These are phyloP conservation scores for Gandaritis pyraliata DNA, from an alignment of 2,888 invertebrate genomes.

Conservation along the genomic window DNA sequence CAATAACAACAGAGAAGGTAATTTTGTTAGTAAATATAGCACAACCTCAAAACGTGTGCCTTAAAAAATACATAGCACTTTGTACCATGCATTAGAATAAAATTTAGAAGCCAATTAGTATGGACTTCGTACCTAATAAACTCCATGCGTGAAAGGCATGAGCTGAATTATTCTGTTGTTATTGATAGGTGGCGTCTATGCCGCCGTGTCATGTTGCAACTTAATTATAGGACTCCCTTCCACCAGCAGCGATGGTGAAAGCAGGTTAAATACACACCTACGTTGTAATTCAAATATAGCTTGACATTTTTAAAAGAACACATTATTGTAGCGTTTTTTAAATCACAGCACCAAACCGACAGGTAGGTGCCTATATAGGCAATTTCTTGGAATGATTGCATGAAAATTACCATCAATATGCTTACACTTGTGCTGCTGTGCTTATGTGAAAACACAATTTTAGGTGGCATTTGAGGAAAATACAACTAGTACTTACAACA, in stretches of 20 bases:
- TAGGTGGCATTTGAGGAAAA: not conserved
- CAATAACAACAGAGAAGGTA: not conserved
- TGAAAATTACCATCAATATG: conserved; percentile 29
- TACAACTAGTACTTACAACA: conserved; percentile 86
- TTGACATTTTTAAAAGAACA: not conserved
- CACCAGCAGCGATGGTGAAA: conserved; percentile 37
- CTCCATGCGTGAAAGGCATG: conserved; percentile 38
- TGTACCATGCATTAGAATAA: too few relatives aligned
- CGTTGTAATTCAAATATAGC: conserved; percentile 3
- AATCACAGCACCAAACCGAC: not conserved
- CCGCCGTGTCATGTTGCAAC: conserved; percentile 42
- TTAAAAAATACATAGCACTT: conserved; percentile 4
- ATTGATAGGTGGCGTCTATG: conserved; percentile 20
- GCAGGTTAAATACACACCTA: conserved; percentile 16
- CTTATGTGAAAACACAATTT: conserved; percentile 6
- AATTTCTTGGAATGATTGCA: conserved; percentile 29
- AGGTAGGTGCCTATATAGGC: conserved; percentile 4
- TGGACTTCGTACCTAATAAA: conserved; percentile 30
- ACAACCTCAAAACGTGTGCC: conserved; percentile 7
- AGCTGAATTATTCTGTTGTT: conserved; percentile 11
- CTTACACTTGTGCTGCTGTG: too few relatives aligned
- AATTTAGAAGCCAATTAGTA: conserved; percentile 21
- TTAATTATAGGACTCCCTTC: conserved; percentile 40
- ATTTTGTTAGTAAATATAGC: conserved; percentile 11
- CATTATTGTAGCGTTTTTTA: not conserved